These are phyloP conservation scores for Teleogryllus oceanicus DNA, from an alignment of 2,888 invertebrate species.

Conservation along the genomic window DNA sequence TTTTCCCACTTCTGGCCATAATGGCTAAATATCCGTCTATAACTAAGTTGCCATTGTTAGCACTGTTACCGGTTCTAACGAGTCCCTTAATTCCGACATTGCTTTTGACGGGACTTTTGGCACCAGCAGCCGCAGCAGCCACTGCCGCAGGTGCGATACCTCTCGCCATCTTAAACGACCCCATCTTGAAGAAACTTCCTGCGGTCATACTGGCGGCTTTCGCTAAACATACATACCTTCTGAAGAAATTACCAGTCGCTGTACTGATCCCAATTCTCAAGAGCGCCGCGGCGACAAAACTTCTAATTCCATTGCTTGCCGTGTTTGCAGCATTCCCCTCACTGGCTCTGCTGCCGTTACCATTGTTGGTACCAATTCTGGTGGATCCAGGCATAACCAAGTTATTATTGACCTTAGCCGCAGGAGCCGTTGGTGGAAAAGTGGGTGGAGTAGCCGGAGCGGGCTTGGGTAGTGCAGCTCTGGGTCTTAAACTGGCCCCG, in stretches of 20 bases:
- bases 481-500: background rate
- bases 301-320: slow-evolving; percentile 7
- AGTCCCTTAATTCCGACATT: background rate
- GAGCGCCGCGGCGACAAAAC: background rate
- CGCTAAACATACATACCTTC: background rate
- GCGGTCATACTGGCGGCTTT: background rate
- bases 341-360: background rate
- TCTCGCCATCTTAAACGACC: background rate
- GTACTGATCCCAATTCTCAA: background rate
- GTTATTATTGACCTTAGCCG: background rate
- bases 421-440: background rate
- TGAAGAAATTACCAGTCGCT: background rate
- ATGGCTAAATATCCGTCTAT: background rate
- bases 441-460: background rate
- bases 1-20: background rate
- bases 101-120: background rate
- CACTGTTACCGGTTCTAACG: background rate
- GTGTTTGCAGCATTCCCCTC: background rate
- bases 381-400: background rate
- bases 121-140: background rate
- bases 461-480: background rate
- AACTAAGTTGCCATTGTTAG: background rate
- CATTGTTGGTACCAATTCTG: background rate
- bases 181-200: background rate
- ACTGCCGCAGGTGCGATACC: background rate